A percentile compares a stretch with the other conserved stretches of the same genome.
Conservation (phyloP, 2,888 invertebrate species). For the Dromius quadrimaculatus region DNA sequence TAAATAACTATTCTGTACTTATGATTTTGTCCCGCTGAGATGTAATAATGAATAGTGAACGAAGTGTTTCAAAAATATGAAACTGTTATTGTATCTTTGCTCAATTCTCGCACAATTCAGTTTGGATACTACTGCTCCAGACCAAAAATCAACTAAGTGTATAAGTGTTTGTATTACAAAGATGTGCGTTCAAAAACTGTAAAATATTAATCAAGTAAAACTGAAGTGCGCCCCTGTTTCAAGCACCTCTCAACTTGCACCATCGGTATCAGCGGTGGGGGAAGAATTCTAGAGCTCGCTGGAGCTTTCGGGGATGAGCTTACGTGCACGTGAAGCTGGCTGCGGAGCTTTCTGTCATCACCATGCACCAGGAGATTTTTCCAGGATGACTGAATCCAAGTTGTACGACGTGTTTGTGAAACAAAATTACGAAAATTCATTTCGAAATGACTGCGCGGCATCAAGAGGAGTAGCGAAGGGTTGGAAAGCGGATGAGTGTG, state of each 20-base stretch:
- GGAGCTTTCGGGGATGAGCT: constrained; percentile 37
- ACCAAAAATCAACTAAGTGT: too few species aligned
- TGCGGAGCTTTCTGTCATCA: constrained; percentile 45
- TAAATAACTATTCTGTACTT: too few species aligned
- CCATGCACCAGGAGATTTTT: constrained; percentile 47
- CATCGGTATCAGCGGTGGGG: neutral
- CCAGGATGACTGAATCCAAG: constrained; percentile 41
- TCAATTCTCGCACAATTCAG: too few species aligned
- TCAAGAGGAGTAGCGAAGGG: neutral
- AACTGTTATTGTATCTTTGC: too few species aligned
- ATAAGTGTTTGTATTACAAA: too few species aligned
- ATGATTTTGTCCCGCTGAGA: too few species aligned
- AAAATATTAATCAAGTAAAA: too few species aligned
- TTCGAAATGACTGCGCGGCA: constrained; percentile 30
- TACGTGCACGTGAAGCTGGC: constrained; percentile 40
- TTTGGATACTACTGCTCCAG: too few species aligned
- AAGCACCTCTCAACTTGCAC: neutral
- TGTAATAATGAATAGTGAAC: too few species aligned
- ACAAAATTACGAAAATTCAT: constrained; percentile 47
- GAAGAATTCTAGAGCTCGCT: neutral
- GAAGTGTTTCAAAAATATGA: too few species aligned
- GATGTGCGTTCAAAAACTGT: too few species aligned
- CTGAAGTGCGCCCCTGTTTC: neutral
- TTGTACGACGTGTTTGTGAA: constrained; percentile 38
- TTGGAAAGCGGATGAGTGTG: neutral